These are phyloP conservation scores for Bilobella aurantiaca DNA, from an alignment of 1,140 invertebrate genomes.

Conservation along the genomic window DNA sequence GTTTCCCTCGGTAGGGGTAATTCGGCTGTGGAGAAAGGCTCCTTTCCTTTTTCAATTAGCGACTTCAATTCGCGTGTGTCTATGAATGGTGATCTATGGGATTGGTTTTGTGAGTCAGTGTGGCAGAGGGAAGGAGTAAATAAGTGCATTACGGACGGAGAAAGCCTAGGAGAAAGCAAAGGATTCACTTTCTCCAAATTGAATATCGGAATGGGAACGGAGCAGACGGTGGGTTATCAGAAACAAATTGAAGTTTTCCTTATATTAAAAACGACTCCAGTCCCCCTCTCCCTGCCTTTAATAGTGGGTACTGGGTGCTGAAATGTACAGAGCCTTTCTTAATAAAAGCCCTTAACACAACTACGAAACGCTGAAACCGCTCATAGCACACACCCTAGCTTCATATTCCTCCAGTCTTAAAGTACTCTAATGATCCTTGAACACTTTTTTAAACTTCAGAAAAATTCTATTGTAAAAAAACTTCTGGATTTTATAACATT, in stretches of 20 bases:
- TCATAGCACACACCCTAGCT: too few relatives aligned
- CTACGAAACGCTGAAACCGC: too few relatives aligned
- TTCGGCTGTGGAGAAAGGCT: neutral
- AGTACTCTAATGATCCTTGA: too few relatives aligned
- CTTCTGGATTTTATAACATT: too few relatives aligned
- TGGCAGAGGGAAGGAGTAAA: neutral
- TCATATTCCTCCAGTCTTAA: too few relatives aligned
- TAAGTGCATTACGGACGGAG: neutral
- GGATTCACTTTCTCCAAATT: constrained; percentile 18
- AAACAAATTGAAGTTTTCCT: constrained; percentile 33
- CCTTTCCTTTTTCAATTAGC: constrained; percentile 1
- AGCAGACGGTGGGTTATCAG: constrained; percentile 25
- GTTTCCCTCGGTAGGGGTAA: too few relatives aligned
- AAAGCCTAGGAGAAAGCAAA: neutral
- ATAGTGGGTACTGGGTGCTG: too few relatives aligned
- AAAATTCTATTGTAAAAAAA: too few relatives aligned
- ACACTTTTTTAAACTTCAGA: too few relatives aligned
- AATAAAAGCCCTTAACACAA: too few relatives aligned
- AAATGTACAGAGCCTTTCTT: too few relatives aligned
- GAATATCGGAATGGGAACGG: constrained; percentile 33
- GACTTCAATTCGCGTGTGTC: neutral
- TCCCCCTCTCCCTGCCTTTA: neutral
- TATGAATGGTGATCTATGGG: neutral
- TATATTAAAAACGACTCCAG: constrained; percentile 22
- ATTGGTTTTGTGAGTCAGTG: neutral